Base-by-base conservation (phyloP, 2,797 vertebrate genomes). In the Anniella stebbinsi region DNA sequence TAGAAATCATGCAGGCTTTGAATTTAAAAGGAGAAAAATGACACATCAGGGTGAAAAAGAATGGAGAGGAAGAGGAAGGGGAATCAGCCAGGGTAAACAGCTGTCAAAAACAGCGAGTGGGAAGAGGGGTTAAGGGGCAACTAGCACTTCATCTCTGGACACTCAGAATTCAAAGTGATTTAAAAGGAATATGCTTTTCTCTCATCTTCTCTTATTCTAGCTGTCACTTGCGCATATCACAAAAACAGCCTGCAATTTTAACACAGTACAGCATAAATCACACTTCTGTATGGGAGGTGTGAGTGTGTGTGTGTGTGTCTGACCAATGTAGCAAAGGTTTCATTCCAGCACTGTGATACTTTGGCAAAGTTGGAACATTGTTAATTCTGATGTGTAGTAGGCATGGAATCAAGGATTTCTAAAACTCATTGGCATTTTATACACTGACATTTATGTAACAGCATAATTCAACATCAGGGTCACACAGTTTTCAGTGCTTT, bases 141-240 rank as follows among this genome's bases (percentile, higher is more conserved):
- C 33, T 54, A 57, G 9, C 28, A 48, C 91, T 83, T 92, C 45
- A 69, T 4, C 1, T 76, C 33, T 48, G 36, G 25, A 90, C 67
- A 70, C 2, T 88, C 17, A 18, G 69, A 7, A 84, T 92, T 95
- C 82, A 91, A 94, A 72, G n/a, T 25, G 93, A 12, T 84, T 57
- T 77, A 86, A 23, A 67, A 57, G 33, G n/a, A 76, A 54, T 69
- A 80, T 86, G 17, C 41, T 82, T 87, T 57, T 21, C 45, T 48
- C 63, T 80, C 30, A 57, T 72, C 41, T 81, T 23, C 63, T 70
- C 48, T 76, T 28, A 69, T 54, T 67, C 11, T 30, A 87, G 60
- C 5, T 88, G 30, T 83, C 21, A 38, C 23, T 54, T 38, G 38
- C 23, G 11, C 33, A 2, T 41, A 33, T 91, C 23, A 33, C 70